Conservation (phyloP, 2,797 vertebrate species). For the Brachymystax lenok region DNA sequence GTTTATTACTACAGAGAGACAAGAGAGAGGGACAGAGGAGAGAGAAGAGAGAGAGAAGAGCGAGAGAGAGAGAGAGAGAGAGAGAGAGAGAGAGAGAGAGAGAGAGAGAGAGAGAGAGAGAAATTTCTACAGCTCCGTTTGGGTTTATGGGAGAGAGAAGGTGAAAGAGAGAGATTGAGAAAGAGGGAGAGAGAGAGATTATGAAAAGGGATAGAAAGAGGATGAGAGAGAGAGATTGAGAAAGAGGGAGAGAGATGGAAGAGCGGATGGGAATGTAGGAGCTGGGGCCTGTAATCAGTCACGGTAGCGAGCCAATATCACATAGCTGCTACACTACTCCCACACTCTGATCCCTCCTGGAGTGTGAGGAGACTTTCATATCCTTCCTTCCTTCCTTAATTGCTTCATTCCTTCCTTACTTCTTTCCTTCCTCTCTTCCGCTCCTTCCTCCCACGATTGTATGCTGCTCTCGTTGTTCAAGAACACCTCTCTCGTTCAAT, state of each 20-base stretch:
- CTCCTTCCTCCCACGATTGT: background rate
- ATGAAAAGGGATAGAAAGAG: too few relatives aligned
- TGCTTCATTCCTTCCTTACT: background rate
- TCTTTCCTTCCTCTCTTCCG: background rate
- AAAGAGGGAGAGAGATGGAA: too few relatives aligned
- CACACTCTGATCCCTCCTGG: slow-evolving; percentile 28
- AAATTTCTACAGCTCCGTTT: slow-evolving; percentile 37
- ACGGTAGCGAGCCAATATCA: background rate
- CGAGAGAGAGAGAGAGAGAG: background rate
- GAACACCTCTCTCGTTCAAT: background rate
- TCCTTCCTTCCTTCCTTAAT: slow-evolving; percentile 22
- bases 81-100: too few relatives aligned
- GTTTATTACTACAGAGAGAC: slow-evolving; percentile 30
- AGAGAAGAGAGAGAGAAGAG: background rate
- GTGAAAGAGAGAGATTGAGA: background rate
- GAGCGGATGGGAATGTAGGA: background rate
- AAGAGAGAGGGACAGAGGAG: slow-evolving; percentile 9
- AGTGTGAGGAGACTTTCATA: slow-evolving; percentile 24
- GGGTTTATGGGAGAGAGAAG: slow-evolving; percentile 1
- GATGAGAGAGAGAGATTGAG: too few relatives aligned
- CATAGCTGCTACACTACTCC: slow-evolving; percentile 15
- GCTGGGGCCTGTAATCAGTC: background rate
- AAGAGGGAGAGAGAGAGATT: background rate
- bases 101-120: background rate
- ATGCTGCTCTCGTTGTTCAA: background rate